Conservation (phyloP, 2,888 invertebrate genomes). For the Peribatodes rhomboidaria region DNA sequence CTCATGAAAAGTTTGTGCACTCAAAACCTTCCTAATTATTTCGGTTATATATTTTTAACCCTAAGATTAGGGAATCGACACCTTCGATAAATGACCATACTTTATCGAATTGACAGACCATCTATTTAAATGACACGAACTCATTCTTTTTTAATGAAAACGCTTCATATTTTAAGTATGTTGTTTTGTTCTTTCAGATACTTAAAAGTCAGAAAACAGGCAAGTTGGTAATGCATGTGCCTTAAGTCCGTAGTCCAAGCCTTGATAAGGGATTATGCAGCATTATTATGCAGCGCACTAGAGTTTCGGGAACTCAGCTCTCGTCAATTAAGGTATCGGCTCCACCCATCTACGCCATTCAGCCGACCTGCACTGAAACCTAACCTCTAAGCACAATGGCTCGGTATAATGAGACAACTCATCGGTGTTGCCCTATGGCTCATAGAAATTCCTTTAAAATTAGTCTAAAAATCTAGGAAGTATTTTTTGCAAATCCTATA, state of each 20-base stretch:
- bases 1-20: no score
- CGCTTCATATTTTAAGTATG: no score
- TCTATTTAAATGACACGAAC: no score
- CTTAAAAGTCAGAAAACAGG: neutral
- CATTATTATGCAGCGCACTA: constrained; percentile 83
- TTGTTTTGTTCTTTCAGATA: neutral
- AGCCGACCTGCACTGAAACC: constrained; percentile 63
- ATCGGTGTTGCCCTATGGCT: constrained; percentile 43
- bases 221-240: constrained; percentile 45
- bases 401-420: constrained; percentile 78
- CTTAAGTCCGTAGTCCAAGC: constrained; percentile 61
- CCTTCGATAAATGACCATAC: no score
- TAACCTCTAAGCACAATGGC: constrained; percentile 80
- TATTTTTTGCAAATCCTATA: no score
- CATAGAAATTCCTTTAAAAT: constrained; percentile 19
- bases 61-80: no score
- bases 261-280: constrained; percentile 82
- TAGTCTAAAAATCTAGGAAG: neutral
- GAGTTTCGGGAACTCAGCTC: constrained; percentile 82
- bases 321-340: constrained; percentile 85
- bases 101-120: no score
- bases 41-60: no score
- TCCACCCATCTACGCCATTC: constrained; percentile 78
- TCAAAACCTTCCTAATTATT: no score
- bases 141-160: no score